Evolutionary conservation across 2,113 vertebrate species (phyloP), one percentile per base, ranked within the genome.

Genomic region (Hydrochoerus hydrochaeris): DNA sequence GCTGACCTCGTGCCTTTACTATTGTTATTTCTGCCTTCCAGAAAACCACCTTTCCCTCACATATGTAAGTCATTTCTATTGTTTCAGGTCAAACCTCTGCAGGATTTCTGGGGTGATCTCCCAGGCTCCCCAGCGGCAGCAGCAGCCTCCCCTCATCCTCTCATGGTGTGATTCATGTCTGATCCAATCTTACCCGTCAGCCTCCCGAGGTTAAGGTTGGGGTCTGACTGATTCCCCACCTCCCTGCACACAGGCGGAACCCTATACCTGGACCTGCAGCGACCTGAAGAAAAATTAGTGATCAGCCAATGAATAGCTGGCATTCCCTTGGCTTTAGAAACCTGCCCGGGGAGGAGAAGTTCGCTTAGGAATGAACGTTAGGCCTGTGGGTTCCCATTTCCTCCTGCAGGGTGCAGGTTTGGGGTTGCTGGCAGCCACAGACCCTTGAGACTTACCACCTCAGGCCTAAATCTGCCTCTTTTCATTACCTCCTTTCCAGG

Each of bases 401-500:
- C 89, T 87, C 57, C 44, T 75, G 62, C 67, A 60, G 96, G 94
- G 83, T 86, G 14, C 93, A 86, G 94, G 82, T 62, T 62, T 63
- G 86, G 62, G 46, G 73, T 89, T 58, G 93, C 96, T 73, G 0
- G 24, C 94, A 97, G 97, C 95, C 90, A 92, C 62, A 90, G 94
- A 95, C 95, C 95, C 95, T 95, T 90, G 88, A 97, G 97, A 96
- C 90, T 95, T 75, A 95, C 88, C 94, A 92, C 97, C 95, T 95
- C 85, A 58, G 95, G 97, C 95, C 93, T 63, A 80, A 95, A 96
- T 95, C 96, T 96, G 97, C 97, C 96, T 97, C 82, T 82, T 97
- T 94, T 96, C 97, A 98, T 98, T 97, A 81, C 92, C 88, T 97
- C 90, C 97, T 96, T 97, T 97, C 96, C 92, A 96, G 95, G 96